These are phyloP conservation scores for Pseudomyrmex pallidus DNA, from an alignment of 1,140 invertebrate species.

Conservation along the genomic window DNA sequence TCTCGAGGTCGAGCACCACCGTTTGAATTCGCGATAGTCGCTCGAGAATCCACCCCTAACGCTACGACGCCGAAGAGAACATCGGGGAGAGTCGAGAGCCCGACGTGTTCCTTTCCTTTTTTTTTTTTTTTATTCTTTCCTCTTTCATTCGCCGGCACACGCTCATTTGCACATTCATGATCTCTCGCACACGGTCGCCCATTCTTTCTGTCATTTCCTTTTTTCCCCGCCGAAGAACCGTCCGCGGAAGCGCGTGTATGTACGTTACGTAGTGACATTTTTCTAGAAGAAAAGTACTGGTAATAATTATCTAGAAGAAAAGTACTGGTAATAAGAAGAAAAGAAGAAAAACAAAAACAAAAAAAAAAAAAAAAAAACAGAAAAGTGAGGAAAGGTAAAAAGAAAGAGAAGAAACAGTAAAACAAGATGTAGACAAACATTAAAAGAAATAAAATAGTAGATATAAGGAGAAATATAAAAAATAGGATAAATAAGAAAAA, in stretches of 20 bases:
- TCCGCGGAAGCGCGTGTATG: constrained; percentile 55
- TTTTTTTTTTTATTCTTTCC: constrained; percentile 3
- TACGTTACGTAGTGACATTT: constrained; percentile 53
- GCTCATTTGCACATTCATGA: constrained; percentile 36
- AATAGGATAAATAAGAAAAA: background rate
- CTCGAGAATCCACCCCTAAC: constrained; percentile 54
- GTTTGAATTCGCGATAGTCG: constrained; percentile 62
- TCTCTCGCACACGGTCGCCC: constrained; percentile 37
- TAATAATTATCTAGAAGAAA: constrained; percentile 32
- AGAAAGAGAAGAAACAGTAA: background rate
- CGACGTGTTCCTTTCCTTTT: constrained; percentile 9
- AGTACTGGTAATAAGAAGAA: constrained; percentile 35
- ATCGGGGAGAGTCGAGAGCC: constrained; percentile 49
- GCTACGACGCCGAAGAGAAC: constrained; percentile 61
- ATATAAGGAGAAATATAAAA: background rate
- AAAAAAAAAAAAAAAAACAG: background rate
- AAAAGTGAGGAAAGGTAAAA: background rate
- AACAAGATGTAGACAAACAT: background rate
- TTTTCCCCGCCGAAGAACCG: constrained; percentile 46
- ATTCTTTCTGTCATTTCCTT: constrained; percentile 66
- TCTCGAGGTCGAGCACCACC: constrained; percentile 67
- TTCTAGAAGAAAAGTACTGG: constrained; percentile 53
- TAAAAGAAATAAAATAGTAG: background rate
- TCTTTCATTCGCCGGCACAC: constrained; percentile 10
- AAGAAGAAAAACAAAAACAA: constrained; percentile 1